Base-by-base conservation (phyloP, 2,113 vertebrate species). In the Forbesichthys papilliferus region DNA sequence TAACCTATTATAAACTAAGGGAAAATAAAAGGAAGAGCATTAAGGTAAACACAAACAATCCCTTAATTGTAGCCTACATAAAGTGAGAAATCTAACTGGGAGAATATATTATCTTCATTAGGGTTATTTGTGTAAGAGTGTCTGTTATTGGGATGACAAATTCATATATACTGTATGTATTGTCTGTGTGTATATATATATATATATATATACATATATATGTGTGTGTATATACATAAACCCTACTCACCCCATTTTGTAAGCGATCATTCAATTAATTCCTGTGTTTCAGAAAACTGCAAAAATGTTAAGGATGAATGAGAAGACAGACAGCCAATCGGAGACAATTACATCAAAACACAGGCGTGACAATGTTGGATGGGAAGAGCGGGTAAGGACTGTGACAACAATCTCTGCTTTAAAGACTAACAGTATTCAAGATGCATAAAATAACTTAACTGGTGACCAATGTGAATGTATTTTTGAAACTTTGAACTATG, bases 231-330 rank as follows among this genome's bases (percentile, higher is more conserved):
- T 34, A 65, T 59, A 77, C 71, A 87, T 82, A 82, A 85, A 89
- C 88, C 89, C 90, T 75, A 85, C 92, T 93, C 89, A 93, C 92
- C 92, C 89, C 75, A 48, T 79, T 86, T 75, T 82, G 86, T 86
- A 84, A 88, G 88, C 74, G 81, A 80, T 93, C 92, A 92, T 90
- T 93, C 91, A 92, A 93, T 93, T 93, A 93, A 92, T 91, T 90
- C 92, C 92, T 92, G 90, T 88, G 91, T 93, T 92, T 93, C 92
- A 91, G 92, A 93, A 87, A 92, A 92, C 91, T 93, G 92, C 89
- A 91, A 91, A 90, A 81, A 91, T 85, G 89, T 91, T 86, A 90
- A 84, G 88, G 88, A 90, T 78, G 84, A 74, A 89, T 85, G 86
- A 89, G 74, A 88, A 64, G 86, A 88, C 88, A 89, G 65, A 91